These are phyloP conservation scores for Siniperca obscura DNA, from an alignment of 2,797 vertebrate genomes.

Conservation along the genomic window DNA sequence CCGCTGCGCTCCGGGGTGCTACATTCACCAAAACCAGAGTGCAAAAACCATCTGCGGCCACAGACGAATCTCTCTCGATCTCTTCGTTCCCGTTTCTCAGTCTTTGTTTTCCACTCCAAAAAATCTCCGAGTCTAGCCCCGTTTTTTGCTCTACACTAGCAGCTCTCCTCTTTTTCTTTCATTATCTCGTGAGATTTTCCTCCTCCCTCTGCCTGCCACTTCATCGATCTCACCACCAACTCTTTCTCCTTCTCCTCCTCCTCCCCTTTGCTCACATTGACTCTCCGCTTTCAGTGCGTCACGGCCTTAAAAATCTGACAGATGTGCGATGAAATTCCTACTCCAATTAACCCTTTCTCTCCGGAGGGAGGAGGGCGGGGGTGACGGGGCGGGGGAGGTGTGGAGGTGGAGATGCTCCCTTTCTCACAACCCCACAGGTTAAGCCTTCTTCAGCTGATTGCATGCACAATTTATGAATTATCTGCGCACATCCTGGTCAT, in stretches of 20 bases:
- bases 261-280: slow-evolving; percentile 76
- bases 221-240: slow-evolving; percentile 89
- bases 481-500: slow-evolving; percentile 58
- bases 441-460: slow-evolving; percentile 72
- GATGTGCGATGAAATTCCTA: slow-evolving; percentile 92
- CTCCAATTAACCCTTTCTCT: slow-evolving; percentile 90
- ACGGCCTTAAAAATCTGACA: slow-evolving; percentile 92
- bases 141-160: slow-evolving; percentile 70
- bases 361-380: slow-evolving; percentile 60
- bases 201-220: slow-evolving; percentile 86
- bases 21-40: slow-evolving; percentile 70
- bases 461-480: slow-evolving; percentile 70
- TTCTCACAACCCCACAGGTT: slow-evolving; percentile 76
- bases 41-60: slow-evolving; percentile 55
- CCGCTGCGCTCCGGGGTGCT: slow-evolving; percentile 76
- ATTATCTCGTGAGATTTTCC: slow-evolving; percentile 87
- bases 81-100: slow-evolving; percentile 1
- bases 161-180: slow-evolving; percentile 84
- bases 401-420: slow-evolving; percentile 67
- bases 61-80: slow-evolving; percentile 23
- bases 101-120: slow-evolving; percentile 58
- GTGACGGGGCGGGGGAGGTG: slow-evolving; percentile 10
- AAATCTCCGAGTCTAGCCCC: slow-evolving; percentile 65
- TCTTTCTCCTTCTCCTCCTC: slow-evolving; percentile 75
- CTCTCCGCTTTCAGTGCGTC: slow-evolving; percentile 87